Conservation (phyloP, 2,797 vertebrate species). For the Acridotheres tristis region DNA sequence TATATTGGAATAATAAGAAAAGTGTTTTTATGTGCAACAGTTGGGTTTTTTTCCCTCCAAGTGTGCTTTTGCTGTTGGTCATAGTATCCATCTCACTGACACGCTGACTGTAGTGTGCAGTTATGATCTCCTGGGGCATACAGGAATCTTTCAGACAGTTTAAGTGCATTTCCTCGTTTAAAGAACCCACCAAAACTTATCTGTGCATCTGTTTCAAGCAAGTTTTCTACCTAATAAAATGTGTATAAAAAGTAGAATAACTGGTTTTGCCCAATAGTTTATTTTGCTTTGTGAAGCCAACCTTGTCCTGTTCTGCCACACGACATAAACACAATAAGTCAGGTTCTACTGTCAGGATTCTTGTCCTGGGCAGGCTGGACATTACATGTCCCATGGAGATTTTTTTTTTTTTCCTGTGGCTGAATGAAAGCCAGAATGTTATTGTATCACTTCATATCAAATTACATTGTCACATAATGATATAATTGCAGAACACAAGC, state of each 20-base stretch:
- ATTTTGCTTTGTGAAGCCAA: neutral
- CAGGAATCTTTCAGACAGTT: neutral
- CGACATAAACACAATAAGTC: neutral
- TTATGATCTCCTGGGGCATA: neutral
- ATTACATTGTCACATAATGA: neutral
- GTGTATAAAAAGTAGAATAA: neutral
- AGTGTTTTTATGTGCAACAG: neutral
- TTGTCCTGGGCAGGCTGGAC: neutral
- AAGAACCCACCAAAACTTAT: neutral
- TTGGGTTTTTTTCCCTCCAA: fast-evolving
- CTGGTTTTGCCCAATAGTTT: neutral
- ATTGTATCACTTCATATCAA: constrained; percentile 25
- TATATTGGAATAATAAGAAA: neutral
- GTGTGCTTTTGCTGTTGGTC: neutral
- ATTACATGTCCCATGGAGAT: neutral
- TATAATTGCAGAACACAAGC: constrained; percentile 7
- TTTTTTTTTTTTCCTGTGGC: neutral
- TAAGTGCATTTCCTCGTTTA: neutral
- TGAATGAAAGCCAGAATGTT: neutral
- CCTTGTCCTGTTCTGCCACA: neutral
- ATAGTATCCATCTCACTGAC: neutral
- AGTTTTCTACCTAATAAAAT: neutral
- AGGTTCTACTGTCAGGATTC: neutral
- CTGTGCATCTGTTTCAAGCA: constrained; percentile 7
- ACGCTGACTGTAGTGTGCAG: neutral